phyloP scores from a whole-genome alignment of 2,888 invertebrate species.

The Philopedon plagiatum region DNA sequence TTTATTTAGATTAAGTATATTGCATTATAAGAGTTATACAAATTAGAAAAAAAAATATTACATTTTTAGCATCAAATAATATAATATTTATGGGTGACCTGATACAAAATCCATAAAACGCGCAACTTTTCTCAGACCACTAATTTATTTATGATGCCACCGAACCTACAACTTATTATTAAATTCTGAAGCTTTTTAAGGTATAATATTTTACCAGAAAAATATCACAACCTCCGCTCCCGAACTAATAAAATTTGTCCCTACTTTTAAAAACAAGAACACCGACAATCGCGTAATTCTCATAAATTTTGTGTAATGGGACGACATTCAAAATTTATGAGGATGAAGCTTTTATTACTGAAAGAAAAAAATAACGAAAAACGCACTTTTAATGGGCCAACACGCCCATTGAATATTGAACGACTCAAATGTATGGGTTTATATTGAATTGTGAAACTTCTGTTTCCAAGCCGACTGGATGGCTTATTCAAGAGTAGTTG shows the following conservation, averaged over 20 bases:
- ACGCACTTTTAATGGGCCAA: constrained; percentile 32
- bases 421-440: not conserved
- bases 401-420: constrained; percentile 27
- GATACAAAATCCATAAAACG: too few relatives aligned
- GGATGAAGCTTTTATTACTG: constrained; percentile 27
- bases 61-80: too few relatives aligned
- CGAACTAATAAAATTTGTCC: not conserved
- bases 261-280: not conserved
- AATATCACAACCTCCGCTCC: not conserved
- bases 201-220: too few relatives aligned
- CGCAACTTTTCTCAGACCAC: too few relatives aligned
- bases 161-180: too few relatives aligned
- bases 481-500: constrained; percentile 23
- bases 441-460: constrained; percentile 24
- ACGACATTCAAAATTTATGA: constrained; percentile 26
- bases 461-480: constrained; percentile 26
- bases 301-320: constrained; percentile 26
- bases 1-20: too few relatives aligned
- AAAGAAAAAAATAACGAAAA: constrained; percentile 30
- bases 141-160: too few relatives aligned
- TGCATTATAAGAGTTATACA: too few relatives aligned
- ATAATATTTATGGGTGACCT: too few relatives aligned
- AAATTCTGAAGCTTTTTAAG: too few relatives aligned
- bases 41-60: too few relatives aligned
- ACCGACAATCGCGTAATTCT: constrained; percentile 10